Base-by-base conservation (phyloP, 2,797 vertebrate genomes). In the Benthosema pterotum region DNA sequence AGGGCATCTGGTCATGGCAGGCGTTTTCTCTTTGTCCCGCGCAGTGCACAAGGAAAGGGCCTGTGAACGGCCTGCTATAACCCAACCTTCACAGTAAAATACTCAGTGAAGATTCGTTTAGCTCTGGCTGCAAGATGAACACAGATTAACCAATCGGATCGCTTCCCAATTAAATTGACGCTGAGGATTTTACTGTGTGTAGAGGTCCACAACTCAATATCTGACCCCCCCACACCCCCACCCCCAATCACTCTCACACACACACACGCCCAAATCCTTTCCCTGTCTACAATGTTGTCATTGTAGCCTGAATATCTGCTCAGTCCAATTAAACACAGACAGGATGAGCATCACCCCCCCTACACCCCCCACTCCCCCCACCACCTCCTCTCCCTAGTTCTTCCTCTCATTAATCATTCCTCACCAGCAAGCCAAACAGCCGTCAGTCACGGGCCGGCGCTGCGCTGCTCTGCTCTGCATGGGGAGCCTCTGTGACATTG, bases 331-430 rank as follows among this genome's bases (percentile, higher is more conserved):
- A 83, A 81, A 84, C 81, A 70, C 85, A 72, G 81, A 76, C 81
- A 83, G 83, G 83, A 88, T 83, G 77, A 76, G 81, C 84, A 84
- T 87, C 82, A 72, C 80, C 83, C 81, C 77, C 83, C 68, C 74
- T 80, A 51, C 69, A 76, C 64, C 11, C 58, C 1, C 67, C 3
- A 22, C 15, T 28, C 16, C 62, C n/a, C 16, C 28, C 2, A 18
- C 18, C 57, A n/a, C 52, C 66, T 52, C 76, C 67, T 74, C 75
- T 73, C 78, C 59, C 63, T 66, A 5, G 64, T 70, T 78, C 52
- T 75, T 75, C 74, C 67, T 72, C 73, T 75, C 78, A 82, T 87
- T 84, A 83, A 85, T 89, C 83, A 83, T 85, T 85, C 75, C 74
- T 77, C 71, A 67, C 57, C 59, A 64, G 74, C 75, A 80, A 78